A percentile compares a stretch with the other conserved stretches of the same genome.
Evolutionary conservation across 2,113 vertebrate genomes (phyloP).

Genomic region (Corythaixoides concolor): DNA sequence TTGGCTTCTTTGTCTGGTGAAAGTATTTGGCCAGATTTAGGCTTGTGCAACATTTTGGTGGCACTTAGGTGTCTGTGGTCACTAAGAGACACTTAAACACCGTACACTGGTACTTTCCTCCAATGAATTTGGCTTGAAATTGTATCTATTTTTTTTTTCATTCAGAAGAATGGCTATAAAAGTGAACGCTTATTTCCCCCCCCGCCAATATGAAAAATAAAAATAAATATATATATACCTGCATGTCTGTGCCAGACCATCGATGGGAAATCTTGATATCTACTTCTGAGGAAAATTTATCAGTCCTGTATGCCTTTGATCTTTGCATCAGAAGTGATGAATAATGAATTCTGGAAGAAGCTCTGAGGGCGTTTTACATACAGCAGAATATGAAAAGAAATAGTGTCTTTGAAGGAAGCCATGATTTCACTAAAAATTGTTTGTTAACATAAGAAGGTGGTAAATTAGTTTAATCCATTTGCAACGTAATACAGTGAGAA

Average conservation of each 20-base stretch:
- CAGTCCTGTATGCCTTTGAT: not conserved
- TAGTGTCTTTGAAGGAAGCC: not conserved
- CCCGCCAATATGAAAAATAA: too few species aligned
- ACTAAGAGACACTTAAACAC: not conserved
- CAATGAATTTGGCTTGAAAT: not conserved
- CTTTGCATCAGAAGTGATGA: not conserved
- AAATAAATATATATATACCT: not conserved
- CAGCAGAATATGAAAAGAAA: not conserved
- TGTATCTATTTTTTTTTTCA: not conserved
- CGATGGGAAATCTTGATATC: not conserved
- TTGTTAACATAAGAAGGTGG: not conserved
- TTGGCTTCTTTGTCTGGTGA: rapidly evolving
- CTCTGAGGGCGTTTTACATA: not conserved
- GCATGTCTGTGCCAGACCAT: not conserved
- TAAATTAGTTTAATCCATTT: not conserved
- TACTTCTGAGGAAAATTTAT: not conserved
- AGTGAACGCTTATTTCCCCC: not conserved
- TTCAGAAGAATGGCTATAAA: not conserved
- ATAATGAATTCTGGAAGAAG: not conserved
- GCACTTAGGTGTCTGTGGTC: rapidly evolving
- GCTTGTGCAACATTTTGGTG: not conserved
- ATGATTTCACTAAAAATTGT: not conserved
- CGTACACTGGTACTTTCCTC: not conserved
- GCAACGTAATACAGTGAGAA: not conserved
- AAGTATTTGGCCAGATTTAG: not conserved